phyloP scores from a whole-genome alignment of 2,888 invertebrate species.

The Trisateles emortualis region DNA sequence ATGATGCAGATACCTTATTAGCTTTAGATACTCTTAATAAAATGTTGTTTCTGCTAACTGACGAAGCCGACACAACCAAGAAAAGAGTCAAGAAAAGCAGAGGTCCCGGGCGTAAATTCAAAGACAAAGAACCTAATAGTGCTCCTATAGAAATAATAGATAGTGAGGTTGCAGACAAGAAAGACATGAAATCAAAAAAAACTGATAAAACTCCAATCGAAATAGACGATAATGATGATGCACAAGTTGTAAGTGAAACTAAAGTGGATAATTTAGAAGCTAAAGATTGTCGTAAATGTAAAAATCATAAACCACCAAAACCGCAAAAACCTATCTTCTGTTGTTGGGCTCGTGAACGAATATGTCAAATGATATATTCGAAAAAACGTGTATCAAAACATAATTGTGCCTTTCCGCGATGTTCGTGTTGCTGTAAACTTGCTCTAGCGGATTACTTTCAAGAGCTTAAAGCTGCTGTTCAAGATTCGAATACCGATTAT shows the following conservation, averaged over 20 bases:
- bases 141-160: background rate
- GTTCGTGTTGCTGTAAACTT: constrained; percentile 60
- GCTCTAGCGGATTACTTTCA: constrained; percentile 23
- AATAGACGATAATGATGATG: constrained; percentile 7
- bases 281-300: background rate
- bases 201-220: background rate
- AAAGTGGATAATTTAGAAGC: background rate
- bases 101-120: background rate
- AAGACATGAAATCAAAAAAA: background rate
- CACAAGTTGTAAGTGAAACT: constrained; percentile 11
- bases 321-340: constrained; percentile 45
- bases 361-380: constrained; percentile 25
- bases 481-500: background rate
- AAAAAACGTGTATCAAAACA: constrained; percentile 30
- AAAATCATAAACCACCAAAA: background rate
- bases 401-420: constrained; percentile 37
- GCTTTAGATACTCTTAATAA: constrained; percentile 70
- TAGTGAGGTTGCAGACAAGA: constrained; percentile 9
- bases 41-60: constrained; percentile 61
- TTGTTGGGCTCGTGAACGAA: constrained; percentile 62
- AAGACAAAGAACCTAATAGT: constrained; percentile 1
- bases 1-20: constrained; percentile 45
- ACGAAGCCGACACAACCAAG: constrained; percentile 23
- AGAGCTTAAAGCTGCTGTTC: background rate
- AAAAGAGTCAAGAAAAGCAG: no score